phyloP scores from a whole-genome alignment of 2,888 invertebrate genomes.

The Linnaemya tessellans region DNA sequence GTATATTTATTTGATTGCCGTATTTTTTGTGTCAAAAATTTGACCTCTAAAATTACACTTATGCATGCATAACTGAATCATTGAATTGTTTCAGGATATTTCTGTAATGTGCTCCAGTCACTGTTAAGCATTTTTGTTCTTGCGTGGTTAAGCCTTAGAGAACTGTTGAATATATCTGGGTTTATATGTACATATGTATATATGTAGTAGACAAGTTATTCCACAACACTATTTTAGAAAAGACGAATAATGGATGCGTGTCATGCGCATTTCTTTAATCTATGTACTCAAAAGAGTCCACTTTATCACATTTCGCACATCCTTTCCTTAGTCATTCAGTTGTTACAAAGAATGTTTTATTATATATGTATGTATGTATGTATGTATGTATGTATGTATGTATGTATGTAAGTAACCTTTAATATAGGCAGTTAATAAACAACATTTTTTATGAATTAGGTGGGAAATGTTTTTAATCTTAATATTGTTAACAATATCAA shows the following conservation, averaged over 20 bases:
- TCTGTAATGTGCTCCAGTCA: no score
- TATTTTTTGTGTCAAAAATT: no score
- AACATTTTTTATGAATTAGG: no score
- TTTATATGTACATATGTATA: not conserved
- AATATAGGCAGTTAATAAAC: no score
- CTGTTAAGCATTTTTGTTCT: not conserved
- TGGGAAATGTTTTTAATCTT: no score
- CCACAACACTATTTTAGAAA: not conserved
- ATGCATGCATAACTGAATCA: no score
- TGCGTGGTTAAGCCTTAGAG: not conserved
- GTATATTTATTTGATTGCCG: no score
- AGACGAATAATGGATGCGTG: constrained; percentile 10
- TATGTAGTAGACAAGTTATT: not conserved
- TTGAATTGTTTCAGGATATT: no score
- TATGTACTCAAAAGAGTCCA: constrained; percentile 27
- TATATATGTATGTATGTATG: not conserved
- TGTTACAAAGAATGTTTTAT: not conserved
- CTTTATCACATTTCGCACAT: constrained; percentile 5
- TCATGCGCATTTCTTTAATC: constrained; percentile 58
- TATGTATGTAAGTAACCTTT: no score
- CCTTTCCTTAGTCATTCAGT: constrained; percentile 39
- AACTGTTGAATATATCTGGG: not conserved
- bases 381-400: not conserved
- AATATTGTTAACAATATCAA: no score
- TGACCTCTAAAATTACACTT: no score